Percentiles rank a stretch among this genome's conserved stretches.
phyloP scores from a whole-genome alignment of 2,888 invertebrate species.

The Sminthurinus aureus region DNA sequence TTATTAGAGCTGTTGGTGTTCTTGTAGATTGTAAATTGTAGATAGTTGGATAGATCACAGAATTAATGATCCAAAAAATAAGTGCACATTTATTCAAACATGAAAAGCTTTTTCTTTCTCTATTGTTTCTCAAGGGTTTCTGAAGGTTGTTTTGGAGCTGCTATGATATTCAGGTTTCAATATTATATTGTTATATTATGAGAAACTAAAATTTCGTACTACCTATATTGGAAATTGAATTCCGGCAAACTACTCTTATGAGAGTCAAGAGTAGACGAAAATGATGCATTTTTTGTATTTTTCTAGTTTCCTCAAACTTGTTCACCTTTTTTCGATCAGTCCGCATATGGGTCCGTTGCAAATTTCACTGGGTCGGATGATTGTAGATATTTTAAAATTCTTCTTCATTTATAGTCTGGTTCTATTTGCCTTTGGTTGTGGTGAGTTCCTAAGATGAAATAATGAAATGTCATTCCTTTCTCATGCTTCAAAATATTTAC shows the following conservation, averaged over 20 bases:
- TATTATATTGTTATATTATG: slow-evolving; percentile 3
- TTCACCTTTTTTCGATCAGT: slow-evolving; percentile 76
- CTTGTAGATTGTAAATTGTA: too few species aligned
- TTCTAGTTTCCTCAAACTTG: slow-evolving; percentile 79
- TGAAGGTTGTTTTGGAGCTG: slow-evolving; percentile 92
- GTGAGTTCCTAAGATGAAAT: slow-evolving; percentile 76
- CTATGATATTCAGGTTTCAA: slow-evolving; percentile 85
- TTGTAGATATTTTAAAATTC: slow-evolving; percentile 91
- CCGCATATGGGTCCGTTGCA: slow-evolving; percentile 92
- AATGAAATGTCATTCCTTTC: too few species aligned
- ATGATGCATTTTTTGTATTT: too few species aligned
- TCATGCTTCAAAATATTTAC: too few species aligned
- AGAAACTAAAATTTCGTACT: background rate
- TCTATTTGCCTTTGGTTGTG: slow-evolving; percentile 91
- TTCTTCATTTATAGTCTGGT: slow-evolving; percentile 88
- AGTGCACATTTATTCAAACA: too few species aligned
- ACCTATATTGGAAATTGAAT: too few species aligned
- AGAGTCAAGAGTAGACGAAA: background rate
- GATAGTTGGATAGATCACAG: too few species aligned
- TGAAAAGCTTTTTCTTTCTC: slow-evolving; percentile 74
- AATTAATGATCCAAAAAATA: too few species aligned
- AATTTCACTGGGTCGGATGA: slow-evolving; percentile 88
- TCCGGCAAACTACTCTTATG: background rate
- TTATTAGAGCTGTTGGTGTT: too few species aligned
- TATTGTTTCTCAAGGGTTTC: slow-evolving; percentile 74